Evolutionary conservation across 2,888 invertebrate species (phyloP), one percentile per base, ranked within the genome.

Genomic region (Molanna angustata): DNA sequence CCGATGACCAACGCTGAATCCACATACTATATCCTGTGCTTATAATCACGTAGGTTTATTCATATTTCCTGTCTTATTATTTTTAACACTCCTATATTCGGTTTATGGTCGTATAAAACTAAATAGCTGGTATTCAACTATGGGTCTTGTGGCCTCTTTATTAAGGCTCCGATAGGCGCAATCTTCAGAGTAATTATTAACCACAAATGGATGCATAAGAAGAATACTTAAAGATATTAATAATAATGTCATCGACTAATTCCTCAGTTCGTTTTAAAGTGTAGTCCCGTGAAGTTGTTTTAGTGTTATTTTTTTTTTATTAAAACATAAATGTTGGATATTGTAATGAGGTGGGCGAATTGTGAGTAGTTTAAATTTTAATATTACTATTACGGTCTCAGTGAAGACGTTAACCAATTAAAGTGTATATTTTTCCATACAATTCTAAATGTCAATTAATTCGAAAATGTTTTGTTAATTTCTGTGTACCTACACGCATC

Each of bases 1-100:
- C 27, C 27, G 11, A 27, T 22, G 37, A 33, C 16, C 16, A 35
- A 13, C 20, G 11, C 9, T 16, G 35, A 16, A 43, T 31, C 45
- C 51, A 32, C 51, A 45, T n/a, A 40, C 27, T 33, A 50, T 35
- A 54, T 54, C 54, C 54, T 54, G 49, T 21, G 27, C 19, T n/a
- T n/a, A n/a, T n/a, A n/a, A n/a, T 31, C 47, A 35, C 52, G 22
- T 47, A 40, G 35, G 22, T 41, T 33, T 50, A 46, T 50, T 46
- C 49, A 46, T 41, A 41, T 46, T 49, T 54, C 54, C 54, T 54
- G 49, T 42, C 54, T 33, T 14, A 37, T 11, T 13, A 20, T 9
- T 43, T 6, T 33, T 14, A 32, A 27, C 35, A 49, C 22, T 27
- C 35, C 33, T 35, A 33, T 35, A 35, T 39, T 21, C 17, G 47